phyloP scores from a whole-genome alignment of 2,888 invertebrate genomes.

The Hemicrepidius hirtus region DNA sequence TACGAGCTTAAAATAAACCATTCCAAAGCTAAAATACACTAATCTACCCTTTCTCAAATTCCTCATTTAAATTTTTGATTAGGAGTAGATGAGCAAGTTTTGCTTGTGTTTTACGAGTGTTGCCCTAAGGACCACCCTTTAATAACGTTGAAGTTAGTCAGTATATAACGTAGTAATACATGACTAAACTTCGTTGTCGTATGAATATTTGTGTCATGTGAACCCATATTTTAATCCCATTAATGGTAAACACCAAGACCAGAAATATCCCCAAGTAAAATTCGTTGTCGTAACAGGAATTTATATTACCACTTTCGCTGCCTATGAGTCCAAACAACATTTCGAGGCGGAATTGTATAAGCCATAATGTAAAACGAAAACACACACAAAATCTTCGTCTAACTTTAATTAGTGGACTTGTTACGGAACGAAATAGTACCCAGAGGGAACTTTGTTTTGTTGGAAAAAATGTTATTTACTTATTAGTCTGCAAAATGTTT shows the following conservation, averaged over 20 bases:
- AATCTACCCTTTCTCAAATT: background rate
- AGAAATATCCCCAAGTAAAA: background rate
- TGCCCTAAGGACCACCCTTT: background rate
- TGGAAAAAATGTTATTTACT: too few relatives aligned
- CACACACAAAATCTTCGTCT: too few relatives aligned
- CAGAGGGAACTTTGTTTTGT: too few relatives aligned
- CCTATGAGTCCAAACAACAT: too few relatives aligned
- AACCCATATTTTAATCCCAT: constrained; percentile 2
- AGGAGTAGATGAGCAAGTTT: background rate
- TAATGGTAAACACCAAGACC: background rate
- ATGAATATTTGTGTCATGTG: background rate
- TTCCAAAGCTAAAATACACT: background rate
- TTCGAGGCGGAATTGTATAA: too few relatives aligned
- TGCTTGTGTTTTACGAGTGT: background rate
- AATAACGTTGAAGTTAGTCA: background rate
- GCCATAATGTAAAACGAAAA: too few relatives aligned
- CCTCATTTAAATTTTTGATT: constrained; percentile 1
- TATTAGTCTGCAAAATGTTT: too few relatives aligned
- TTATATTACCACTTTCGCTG: background rate
- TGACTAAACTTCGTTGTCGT: background rate
- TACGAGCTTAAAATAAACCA: too few relatives aligned
- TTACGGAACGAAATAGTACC: too few relatives aligned
- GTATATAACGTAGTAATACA: background rate
- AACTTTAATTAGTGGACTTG: too few relatives aligned
- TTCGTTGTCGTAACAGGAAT: constrained; percentile 10